phyloP scores from a whole-genome alignment of 2,113 vertebrate genomes.

The Oryctolagus cuniculus region DNA sequence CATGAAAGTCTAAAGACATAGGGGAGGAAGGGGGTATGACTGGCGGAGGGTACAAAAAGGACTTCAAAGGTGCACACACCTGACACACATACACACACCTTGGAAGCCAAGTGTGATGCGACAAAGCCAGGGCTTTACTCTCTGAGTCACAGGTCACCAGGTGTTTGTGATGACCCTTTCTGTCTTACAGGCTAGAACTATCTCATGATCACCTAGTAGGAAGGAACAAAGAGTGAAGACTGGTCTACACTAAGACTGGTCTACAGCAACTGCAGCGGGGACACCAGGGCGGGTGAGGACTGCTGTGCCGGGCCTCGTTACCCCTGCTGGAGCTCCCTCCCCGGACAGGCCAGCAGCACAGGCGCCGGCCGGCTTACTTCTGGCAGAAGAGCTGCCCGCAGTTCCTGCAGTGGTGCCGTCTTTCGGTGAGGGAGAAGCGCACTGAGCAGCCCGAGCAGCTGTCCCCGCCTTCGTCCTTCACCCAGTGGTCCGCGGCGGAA shows the following conservation, averaged over 20 bases:
- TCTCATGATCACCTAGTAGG: neutral
- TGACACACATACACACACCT: neutral
- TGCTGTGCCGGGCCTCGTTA: accelerated
- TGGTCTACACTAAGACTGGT: too few species aligned
- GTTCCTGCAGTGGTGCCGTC: conserved; percentile 98
- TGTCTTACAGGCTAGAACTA: neutral
- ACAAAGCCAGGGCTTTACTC: neutral
- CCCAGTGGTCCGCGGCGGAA: conserved; percentile 98
- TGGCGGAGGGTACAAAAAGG: neutral
- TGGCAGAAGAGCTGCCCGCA: conserved; percentile 99
- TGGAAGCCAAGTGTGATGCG: too few species aligned
- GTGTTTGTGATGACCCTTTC: neutral
- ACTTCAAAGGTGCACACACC: too few species aligned
- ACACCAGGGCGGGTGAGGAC: neutral
- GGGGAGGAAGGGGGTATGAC: accelerated
- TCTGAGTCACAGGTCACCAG: neutral
- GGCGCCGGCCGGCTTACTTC: conserved; percentile 90
- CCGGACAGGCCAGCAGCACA: neutral
- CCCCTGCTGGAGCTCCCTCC: neutral
- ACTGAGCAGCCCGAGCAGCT: conserved; percentile 95
- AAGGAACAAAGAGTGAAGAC: neutral
- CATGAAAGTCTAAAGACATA: neutral
- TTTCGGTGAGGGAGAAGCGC: conserved; percentile 97
- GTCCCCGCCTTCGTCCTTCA: conserved; percentile 98
- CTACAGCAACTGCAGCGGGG: neutral